Conservation (phyloP, 2,797 vertebrate genomes). For the Helostoma temminkii region DNA sequence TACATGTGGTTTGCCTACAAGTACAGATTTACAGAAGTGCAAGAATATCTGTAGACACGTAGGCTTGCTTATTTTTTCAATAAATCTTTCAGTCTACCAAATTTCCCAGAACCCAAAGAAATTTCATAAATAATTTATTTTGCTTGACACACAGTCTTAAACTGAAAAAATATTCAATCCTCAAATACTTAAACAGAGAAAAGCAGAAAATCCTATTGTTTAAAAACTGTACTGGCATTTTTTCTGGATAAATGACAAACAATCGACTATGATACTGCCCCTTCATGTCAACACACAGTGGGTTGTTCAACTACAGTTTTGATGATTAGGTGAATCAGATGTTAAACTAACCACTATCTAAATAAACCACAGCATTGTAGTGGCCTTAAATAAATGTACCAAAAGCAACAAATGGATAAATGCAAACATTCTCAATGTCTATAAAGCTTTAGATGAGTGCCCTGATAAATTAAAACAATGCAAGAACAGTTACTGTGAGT, state of each 20-base stretch:
- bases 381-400: constrained; percentile 5
- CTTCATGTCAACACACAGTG: background rate
- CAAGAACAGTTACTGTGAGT: constrained; percentile 50
- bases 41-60: background rate
- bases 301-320: constrained; percentile 17
- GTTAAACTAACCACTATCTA: constrained; percentile 19
- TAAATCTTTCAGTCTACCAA: background rate
- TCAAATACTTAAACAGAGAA: constrained; percentile 3
- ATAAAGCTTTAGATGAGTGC: constrained; percentile 29
- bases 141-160: background rate
- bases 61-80: background rate
- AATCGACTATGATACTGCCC: background rate
- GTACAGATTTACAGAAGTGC: background rate
- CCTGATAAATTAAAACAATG: constrained; percentile 61
- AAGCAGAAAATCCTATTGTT: background rate
- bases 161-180: background rate
- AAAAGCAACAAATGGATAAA: constrained; percentile 50
- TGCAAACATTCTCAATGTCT: constrained; percentile 11
- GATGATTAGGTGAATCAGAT: constrained; percentile 5
- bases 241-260: background rate
- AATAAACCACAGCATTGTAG: constrained; percentile 2
- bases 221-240: background rate
- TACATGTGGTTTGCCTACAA: too few relatives aligned
- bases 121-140: background rate
- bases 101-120: background rate